A percentile compares a stretch with the other conserved stretches of the same genome.
phyloP scores from a whole-genome alignment of 2,888 invertebrate species.

The Napeogenes inachia region DNA sequence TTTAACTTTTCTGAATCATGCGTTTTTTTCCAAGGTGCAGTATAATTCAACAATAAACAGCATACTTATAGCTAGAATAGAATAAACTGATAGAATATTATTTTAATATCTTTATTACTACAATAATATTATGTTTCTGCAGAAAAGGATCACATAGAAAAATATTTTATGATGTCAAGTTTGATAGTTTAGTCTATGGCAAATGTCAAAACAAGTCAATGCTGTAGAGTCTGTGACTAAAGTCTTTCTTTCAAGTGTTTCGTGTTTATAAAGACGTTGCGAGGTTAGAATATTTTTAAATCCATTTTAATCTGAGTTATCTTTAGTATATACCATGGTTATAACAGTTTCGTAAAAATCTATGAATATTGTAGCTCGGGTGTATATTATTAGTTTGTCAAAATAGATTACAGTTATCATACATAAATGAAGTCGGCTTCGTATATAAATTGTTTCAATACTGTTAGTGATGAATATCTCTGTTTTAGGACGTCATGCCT shows the following conservation, averaged over 20 bases:
- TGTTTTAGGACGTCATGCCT: conserved; percentile 80
- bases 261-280: conserved; percentile 64
- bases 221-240: conserved; percentile 26
- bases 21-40: too few relatives aligned
- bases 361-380: background rate
- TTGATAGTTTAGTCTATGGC: background rate
- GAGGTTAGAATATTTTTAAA: conserved; percentile 65
- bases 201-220: conserved; percentile 11
- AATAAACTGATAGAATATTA: too few relatives aligned
- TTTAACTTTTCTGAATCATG: too few relatives aligned
- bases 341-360: background rate
- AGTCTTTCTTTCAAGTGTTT: conserved; percentile 58
- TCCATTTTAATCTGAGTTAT: conserved; percentile 48
- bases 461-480: conserved; percentile 16
- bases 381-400: conserved; percentile 13
- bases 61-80: too few relatives aligned
- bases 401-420: conserved; percentile 6
- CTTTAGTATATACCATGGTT: conserved; percentile 3
- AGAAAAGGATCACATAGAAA: too few relatives aligned
- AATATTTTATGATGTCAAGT: background rate
- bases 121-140: too few relatives aligned
- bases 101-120: too few relatives aligned
- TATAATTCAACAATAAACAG: too few relatives aligned
- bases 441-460: conserved; percentile 10
- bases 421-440: conserved; percentile 16